Base-by-base conservation (phyloP, 2,888 invertebrate species). In the Ophion ellenae region DNA sequence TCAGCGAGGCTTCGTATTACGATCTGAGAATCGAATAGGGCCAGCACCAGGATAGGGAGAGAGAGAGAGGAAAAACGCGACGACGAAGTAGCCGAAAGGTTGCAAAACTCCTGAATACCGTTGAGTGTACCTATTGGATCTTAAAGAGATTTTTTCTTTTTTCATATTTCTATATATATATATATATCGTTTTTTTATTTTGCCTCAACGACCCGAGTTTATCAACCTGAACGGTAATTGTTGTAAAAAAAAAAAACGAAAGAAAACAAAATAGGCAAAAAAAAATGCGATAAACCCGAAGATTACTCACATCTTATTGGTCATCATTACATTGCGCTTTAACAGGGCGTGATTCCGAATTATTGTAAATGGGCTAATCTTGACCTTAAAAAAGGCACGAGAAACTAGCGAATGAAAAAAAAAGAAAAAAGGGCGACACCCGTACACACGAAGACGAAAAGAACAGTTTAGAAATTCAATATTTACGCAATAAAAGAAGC, bases 1-100 rank as follows among this genome's bases (percentile, higher is more conserved):
- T 91, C 74, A 88, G 89, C 81, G 91, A 91, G 79, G 36, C 86
- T 28, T 74, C 82, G 47, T 87, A 85, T 61, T 86, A 87, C 79
- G 86, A 85, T 83, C 83, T 83, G 10, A 77, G 74, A 17, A 83
- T 81, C 81, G 83, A 81, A 61, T 83, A 53, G 81, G 61, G 73
- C 6, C 20, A 76, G 67, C 67, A 17, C n/a, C 20, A 66, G 57
- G 45, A 67, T 3, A 24, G 20, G 57, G 3, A 11, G n/a, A 32
- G 17, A 45, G 6, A 24, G 20, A n/a, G 11, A 32, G 17, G 45
- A 3, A 61, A n/a, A 40, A 24, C 59, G 73, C 24, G 61, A 24
- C 61, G 24, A 24, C 20, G 20, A 24, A 7, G n/a, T 36, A 66
- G n/a, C 17, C n/a, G 28, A 63, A 74, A 64, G 14, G 3, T 47